Percentiles rank a stretch among this genome's conserved stretches.
Conservation (phyloP, 2,888 invertebrate species). For the Imbricaverruca yamaguchii region DNA sequence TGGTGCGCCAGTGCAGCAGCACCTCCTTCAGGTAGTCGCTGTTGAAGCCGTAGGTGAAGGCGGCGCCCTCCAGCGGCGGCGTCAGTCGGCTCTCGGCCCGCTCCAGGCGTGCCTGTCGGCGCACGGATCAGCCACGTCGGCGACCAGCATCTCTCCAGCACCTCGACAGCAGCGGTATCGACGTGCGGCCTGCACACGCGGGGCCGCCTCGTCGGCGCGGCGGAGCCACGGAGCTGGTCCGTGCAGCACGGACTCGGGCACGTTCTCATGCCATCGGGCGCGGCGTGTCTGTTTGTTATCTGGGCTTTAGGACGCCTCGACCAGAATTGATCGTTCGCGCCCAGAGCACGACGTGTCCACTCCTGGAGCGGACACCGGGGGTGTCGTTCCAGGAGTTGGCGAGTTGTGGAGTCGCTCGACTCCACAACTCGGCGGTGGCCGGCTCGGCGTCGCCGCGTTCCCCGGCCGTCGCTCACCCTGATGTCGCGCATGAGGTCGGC, state of each 20-base stretch:
- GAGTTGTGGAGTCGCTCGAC: background rate
- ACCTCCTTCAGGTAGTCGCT: constrained; percentile 57
- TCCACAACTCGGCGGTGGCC: background rate
- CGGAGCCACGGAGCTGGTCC: too few relatives aligned
- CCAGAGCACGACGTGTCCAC: background rate
- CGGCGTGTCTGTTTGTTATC: too few relatives aligned
- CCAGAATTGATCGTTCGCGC: too few relatives aligned
- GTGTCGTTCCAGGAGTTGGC: too few relatives aligned
- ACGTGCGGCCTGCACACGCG: background rate
- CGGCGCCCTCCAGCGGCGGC: constrained; percentile 45
- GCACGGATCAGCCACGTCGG: too few relatives aligned
- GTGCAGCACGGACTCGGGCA: too few relatives aligned
- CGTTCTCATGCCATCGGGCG: background rate
- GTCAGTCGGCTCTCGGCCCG: constrained; percentile 26
- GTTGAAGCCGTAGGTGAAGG: constrained; percentile 76
- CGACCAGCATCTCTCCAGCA: too few relatives aligned
- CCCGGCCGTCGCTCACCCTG: background rate
- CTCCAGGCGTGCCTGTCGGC: background rate
- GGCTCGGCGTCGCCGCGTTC: background rate
- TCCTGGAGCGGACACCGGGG: too few relatives aligned
- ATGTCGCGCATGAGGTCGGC: background rate
- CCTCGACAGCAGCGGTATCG: too few relatives aligned
- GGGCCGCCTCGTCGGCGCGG: background rate
- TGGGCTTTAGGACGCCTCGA: too few relatives aligned
- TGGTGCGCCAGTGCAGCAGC: constrained; percentile 64